phyloP scores from a whole-genome alignment of 2,888 invertebrate genomes.

The Sinodicranocentrus sp. region DNA sequence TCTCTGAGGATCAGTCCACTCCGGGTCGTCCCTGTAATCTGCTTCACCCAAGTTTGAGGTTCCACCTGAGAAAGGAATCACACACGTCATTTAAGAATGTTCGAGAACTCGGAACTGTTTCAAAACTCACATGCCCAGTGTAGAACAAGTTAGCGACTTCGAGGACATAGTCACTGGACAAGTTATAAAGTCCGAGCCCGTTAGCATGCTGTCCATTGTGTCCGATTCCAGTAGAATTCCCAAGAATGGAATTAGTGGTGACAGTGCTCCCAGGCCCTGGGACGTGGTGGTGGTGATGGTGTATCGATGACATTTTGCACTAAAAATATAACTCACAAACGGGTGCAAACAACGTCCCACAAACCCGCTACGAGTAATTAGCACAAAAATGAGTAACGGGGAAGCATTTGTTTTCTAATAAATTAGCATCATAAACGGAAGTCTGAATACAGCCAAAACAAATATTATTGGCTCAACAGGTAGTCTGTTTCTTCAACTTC shows the following conservation, averaged over 20 bases:
- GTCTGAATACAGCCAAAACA: too few relatives aligned
- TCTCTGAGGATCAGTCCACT: conserved; percentile 94
- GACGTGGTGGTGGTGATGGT: conserved; percentile 50
- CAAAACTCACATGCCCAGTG: conserved; percentile 87
- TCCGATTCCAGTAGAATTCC: conserved; percentile 42
- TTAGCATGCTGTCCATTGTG: neutral
- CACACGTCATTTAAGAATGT: too few relatives aligned
- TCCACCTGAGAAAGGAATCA: conserved; percentile 83
- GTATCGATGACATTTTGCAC: conserved; percentile 49
- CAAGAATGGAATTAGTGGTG: conserved; percentile 47
- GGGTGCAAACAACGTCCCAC: too few relatives aligned
- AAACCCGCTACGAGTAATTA: too few relatives aligned
- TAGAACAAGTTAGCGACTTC: conserved; percentile 94
- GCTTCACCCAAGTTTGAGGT: conserved; percentile 87
- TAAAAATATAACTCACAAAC: too few relatives aligned
- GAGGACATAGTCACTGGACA: conserved; percentile 89
- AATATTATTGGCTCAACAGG: too few relatives aligned
- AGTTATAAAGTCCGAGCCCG: conserved; percentile 53
- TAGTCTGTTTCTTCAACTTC: too few relatives aligned
- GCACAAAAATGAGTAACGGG: too few relatives aligned
- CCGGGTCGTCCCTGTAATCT: conserved; percentile 87
- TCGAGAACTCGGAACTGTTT: neutral
- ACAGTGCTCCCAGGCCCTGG: conserved; percentile 53
- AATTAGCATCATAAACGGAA: too few relatives aligned
- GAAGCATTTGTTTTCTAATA: too few relatives aligned